Conservation (phyloP, 2,113 vertebrate species). For the Anthoscopus minutus region DNA sequence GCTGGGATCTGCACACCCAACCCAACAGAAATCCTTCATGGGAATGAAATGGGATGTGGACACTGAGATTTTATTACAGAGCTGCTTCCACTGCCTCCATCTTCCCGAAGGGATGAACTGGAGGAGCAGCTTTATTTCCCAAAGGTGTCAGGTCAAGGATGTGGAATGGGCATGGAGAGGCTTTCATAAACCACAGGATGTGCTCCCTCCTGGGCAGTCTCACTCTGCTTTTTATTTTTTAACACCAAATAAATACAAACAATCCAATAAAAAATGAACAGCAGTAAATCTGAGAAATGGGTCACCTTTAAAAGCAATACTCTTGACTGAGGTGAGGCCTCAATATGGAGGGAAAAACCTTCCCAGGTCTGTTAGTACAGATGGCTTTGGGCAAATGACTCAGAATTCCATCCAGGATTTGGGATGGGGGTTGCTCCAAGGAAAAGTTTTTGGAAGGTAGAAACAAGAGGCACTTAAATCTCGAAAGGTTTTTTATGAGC, state of each 20-base stretch:
- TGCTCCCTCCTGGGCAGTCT: neutral
- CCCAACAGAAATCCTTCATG: neutral
- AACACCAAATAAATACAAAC: constrained; percentile 44
- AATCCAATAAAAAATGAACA: neutral
- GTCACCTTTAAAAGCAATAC: neutral
- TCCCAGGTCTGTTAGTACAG: neutral
- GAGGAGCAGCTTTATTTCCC: neutral
- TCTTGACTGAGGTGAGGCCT: neutral
- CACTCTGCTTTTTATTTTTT: neutral
- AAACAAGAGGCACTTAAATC: constrained; percentile 42
- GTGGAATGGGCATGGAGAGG: neutral
- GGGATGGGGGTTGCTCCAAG: neutral
- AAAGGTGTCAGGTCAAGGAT: neutral
- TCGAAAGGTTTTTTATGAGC: neutral
- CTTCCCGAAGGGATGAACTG: neutral
- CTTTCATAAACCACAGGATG: neutral
- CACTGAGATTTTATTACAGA: neutral
- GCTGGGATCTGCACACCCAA: neutral
- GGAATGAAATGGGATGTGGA: neutral
- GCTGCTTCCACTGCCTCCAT: neutral
- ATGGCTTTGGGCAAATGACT: neutral
- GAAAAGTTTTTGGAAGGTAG: neutral
- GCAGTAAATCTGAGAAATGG: neutral
- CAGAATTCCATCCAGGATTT: neutral
- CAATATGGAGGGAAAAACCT: neutral